Conservation (phyloP, 2,888 invertebrate genomes). For the Lampropteryx suffumata region DNA sequence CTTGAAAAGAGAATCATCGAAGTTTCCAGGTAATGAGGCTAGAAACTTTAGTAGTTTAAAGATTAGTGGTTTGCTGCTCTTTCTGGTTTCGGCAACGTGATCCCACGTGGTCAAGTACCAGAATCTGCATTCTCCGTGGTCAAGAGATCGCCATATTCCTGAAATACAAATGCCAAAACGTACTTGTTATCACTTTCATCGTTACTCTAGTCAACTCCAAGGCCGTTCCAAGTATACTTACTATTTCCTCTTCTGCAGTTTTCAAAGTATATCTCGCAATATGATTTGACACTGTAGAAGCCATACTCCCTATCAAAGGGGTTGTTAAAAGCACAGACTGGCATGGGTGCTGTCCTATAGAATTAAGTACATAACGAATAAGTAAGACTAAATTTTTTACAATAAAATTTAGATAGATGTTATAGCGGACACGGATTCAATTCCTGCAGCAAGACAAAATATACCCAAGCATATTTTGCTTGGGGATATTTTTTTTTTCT, state of each 20-base stretch:
- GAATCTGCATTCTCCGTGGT: neutral
- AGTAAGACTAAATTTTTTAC: no score
- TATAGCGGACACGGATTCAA: no score
- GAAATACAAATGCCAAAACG: neutral
- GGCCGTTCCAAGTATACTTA: neutral
- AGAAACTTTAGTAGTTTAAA: neutral
- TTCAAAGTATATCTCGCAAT: slow-evolving; percentile 7
- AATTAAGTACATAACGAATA: no score
- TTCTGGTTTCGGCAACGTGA: neutral
- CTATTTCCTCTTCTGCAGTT: slow-evolving; percentile 8
- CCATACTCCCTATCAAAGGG: neutral
- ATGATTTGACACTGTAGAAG: neutral
- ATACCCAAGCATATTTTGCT: no score
- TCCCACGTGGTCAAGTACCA: neutral
- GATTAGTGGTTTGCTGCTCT: neutral
- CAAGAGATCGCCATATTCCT: slow-evolving; percentile 7
- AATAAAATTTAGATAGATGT: no score
- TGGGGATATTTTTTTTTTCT: no score
- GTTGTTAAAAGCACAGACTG: slow-evolving; percentile 1
- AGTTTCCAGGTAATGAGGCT: neutral
- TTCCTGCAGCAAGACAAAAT: no score
- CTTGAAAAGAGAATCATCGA: no score
- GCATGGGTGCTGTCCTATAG: neutral
- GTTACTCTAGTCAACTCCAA: no score
- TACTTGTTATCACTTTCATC: no score